Base-by-base conservation (phyloP, 2,888 invertebrate genomes). In the Masnerella sp. region DNA sequence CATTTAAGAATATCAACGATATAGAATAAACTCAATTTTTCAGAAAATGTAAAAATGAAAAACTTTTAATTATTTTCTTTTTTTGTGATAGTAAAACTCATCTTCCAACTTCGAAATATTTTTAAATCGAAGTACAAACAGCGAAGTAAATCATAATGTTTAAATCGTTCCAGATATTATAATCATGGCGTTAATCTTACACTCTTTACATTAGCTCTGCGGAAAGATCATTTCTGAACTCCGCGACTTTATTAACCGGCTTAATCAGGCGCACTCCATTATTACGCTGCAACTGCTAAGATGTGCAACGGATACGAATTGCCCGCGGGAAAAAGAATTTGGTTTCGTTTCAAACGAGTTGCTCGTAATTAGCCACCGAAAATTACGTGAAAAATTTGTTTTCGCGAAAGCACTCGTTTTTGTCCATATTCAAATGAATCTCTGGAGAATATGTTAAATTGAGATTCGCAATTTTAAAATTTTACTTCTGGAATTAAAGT, bases 201-300 rank as follows among this genome's bases (percentile, higher is more conserved):
- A 15, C 22, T 18, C 32, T 42, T 32, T 17, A 17, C 20, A 9
- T 58, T 58, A 2, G 25, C 32, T 32, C 22, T 42, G 42, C 25
- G 28, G 42, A 56, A 56, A 28, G 42, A 56, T 56, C 30, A 56
- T 30, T 56, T 25, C n/a, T 25, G 17, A 54, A 40, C 40, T 28
- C 17, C 40, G 20, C 30, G 11, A 22, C 8, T 42, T 56, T 56
- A 56, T 56, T 56, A 56, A 56, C 42, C 42, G 32, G 43, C 32
- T 56, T 32, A 42, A 45, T 58, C 45, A 34, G 22, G 34, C 25
- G 58, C 11, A 18, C 11, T 45, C 15, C 15, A 43, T 58, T 58
- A 43, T 17, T 34, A 58, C 28, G 15, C 12, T 38, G 25, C 25
- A 52, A 52, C 15, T 12, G 25, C 38, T 25, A 22, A 11, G 11